These are phyloP conservation scores for Perccottus glenii DNA, from an alignment of 2,113 vertebrate genomes.

Conservation along the genomic window DNA sequence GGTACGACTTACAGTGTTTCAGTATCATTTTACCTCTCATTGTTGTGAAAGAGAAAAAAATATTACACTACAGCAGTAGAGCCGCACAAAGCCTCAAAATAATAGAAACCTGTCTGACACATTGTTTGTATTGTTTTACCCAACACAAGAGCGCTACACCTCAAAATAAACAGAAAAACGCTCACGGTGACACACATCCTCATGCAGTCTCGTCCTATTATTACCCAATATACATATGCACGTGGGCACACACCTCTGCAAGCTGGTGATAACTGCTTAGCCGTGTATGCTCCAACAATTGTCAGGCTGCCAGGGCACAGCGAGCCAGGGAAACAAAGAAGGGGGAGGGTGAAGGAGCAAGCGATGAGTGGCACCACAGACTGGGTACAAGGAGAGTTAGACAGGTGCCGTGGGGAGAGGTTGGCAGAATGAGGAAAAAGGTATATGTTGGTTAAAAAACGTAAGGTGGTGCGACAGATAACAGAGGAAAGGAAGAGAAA, in stretches of 20 bases:
- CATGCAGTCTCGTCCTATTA: constrained; percentile 49
- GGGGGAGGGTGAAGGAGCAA: constrained; percentile 69
- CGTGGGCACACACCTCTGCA: constrained; percentile 66
- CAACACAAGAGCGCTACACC: constrained; percentile 62
- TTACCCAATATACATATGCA: constrained; percentile 51
- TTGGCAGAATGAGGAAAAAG: constrained; percentile 61
- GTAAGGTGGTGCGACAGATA: constrained; percentile 64
- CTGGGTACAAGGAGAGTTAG: constrained; percentile 75
- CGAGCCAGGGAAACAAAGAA: constrained; percentile 62
- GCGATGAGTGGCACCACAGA: constrained; percentile 72
- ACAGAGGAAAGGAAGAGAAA: constrained; percentile 44
- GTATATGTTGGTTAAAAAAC: constrained; percentile 50
- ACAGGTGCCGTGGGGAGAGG: constrained; percentile 68
- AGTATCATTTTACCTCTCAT: constrained; percentile 67
- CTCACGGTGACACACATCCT: constrained; percentile 51
- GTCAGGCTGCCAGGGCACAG: constrained; percentile 73
- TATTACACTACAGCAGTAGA: constrained; percentile 57
- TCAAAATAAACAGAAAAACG: constrained; percentile 62
- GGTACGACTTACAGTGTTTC: constrained; percentile 61
- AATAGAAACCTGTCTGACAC: constrained; percentile 69
- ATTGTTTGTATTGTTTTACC: constrained; percentile 75
- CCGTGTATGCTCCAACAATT: constrained; percentile 73
- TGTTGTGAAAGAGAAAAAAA: constrained; percentile 57
- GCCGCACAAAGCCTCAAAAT: constrained; percentile 60
- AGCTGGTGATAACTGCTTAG: constrained; percentile 79